Evolutionary conservation across 2,888 invertebrate genomes (phyloP), one percentile per base, ranked within the genome.

Genomic region (Drosophila acutilabella): DNA sequence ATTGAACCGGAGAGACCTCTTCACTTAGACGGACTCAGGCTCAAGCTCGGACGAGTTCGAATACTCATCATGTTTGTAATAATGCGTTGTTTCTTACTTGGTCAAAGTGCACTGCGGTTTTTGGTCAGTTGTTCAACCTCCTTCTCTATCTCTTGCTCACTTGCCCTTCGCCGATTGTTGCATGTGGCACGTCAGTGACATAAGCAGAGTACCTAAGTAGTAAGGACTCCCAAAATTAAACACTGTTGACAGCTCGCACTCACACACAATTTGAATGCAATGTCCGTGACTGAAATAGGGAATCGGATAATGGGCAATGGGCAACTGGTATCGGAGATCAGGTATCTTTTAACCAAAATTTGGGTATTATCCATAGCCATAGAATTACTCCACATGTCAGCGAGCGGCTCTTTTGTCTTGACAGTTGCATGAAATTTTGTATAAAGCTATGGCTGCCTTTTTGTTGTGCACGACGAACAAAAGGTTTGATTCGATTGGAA

Each of bases 171-270:
- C 30, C 38, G 59, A 53, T 71, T 78, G 86, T 84, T 88, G 83
- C 83, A 84, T 84, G 83, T 71, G 69, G 59, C 88, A 83, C 83
- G 89, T 53, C 77, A 81, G 36, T 50, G 52, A 59, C 48, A 57
- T 48, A 50, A 78, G 44, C 42, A 40, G 57, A 48, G 41, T 13
- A 38, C 45, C 57, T 67, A 67, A 72, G 64, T 51, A 70, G 69
- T 54, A 64, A 74, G 60, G 74, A 71, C 65, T 74, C 64, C 85
- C 71, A 62, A 86, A 86, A 89, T 86, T 86, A 86, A 86, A 90
- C 72, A 87, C 89, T 89, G 85, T 89, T 86, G 85, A 86, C 89
- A 86, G 85, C 84, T 89, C 90, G 70, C 85, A 87, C 87, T 87
- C 81, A 78, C 71, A 88, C 70, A 77, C 74, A 80, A 71, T 81